phyloP scores from a whole-genome alignment of 2,113 vertebrate species.

The Chascanopsetta lugubris region DNA sequence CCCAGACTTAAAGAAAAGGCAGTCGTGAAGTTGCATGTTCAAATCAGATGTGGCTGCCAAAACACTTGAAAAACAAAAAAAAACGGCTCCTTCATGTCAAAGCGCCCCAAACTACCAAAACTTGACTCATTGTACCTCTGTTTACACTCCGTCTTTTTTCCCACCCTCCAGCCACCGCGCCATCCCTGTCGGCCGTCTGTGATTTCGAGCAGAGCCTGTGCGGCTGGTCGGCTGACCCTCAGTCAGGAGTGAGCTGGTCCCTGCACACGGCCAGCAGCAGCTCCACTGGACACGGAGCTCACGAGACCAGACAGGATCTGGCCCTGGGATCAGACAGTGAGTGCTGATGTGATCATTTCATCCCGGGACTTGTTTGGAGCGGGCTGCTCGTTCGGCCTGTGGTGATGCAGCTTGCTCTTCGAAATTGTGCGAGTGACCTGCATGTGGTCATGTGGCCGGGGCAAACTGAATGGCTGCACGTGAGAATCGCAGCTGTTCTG shows the following conservation, averaged over 20 bases:
- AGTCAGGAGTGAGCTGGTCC: slow-evolving; percentile 87
- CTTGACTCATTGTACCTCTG: too few relatives aligned
- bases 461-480: too few relatives aligned
- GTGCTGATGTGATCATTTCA: slow-evolving; percentile 23
- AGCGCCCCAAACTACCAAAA: background rate
- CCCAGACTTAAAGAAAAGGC: too few relatives aligned
- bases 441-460: too few relatives aligned
- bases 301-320: slow-evolving; percentile 79
- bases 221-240: slow-evolving; percentile 90
- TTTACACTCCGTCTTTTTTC: slow-evolving; percentile 25
- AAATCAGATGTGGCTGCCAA: background rate
- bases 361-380: too few relatives aligned
- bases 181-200: slow-evolving; percentile 88
- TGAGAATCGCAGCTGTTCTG: too few relatives aligned
- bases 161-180: slow-evolving; percentile 69
- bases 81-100: background rate
- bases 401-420: too few relatives aligned
- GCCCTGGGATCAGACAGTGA: slow-evolving; percentile 77
- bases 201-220: slow-evolving; percentile 92
- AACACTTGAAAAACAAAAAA: background rate
- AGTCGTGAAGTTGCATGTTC: too few relatives aligned
- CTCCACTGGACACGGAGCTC: slow-evolving; percentile 70
- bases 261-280: slow-evolving; percentile 79
- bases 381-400: too few relatives aligned
- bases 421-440: too few relatives aligned